These are phyloP conservation scores for Emydocephalus ijimae DNA, from an alignment of 2,113 vertebrate species.

Conservation along the genomic window DNA sequence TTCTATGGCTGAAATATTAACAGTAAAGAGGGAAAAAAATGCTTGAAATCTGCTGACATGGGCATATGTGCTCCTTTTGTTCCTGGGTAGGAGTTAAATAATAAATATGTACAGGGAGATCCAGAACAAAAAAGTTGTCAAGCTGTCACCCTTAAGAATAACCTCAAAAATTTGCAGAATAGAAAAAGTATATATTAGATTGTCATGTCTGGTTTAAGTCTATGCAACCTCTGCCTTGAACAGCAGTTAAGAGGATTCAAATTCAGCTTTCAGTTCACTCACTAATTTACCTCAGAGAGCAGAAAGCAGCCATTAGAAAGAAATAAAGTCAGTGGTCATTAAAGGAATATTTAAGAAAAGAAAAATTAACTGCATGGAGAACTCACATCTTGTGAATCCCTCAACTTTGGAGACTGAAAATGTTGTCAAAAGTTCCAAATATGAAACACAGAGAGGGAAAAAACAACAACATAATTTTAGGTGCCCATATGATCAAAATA, in stretches of 20 bases:
- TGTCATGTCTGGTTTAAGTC: conserved; percentile 33
- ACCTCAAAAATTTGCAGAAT: conserved; percentile 38
- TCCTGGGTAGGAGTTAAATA: conserved; percentile 43
- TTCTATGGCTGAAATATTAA: conserved; percentile 4
- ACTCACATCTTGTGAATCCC: conserved; percentile 45
- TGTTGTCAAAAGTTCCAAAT: conserved; percentile 40
- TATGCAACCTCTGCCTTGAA: conserved; percentile 26
- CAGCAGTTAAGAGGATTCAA: conserved; percentile 28
- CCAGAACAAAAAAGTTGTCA: conserved; percentile 31
- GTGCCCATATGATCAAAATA: conserved; percentile 56
- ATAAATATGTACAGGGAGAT: neutral
- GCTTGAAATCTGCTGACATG: conserved; percentile 21
- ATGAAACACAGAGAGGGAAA: conserved; percentile 21
- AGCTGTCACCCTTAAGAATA: conserved; percentile 30
- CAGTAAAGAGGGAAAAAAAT: neutral
- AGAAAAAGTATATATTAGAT: conserved; percentile 29
- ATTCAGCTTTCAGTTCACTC: conserved; percentile 31
- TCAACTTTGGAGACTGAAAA: conserved; percentile 38
- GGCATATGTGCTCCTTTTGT: conserved; percentile 23
- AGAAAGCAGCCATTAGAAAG: conserved; percentile 54
- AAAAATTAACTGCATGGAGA: conserved; percentile 47
- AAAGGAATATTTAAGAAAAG: conserved; percentile 58
- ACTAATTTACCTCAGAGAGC: conserved; percentile 58
- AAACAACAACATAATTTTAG: conserved; percentile 47
- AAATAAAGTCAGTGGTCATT: conserved; percentile 51